phyloP scores from a whole-genome alignment of 2,888 invertebrate genomes.

The Eristalinus sepulchralis region DNA sequence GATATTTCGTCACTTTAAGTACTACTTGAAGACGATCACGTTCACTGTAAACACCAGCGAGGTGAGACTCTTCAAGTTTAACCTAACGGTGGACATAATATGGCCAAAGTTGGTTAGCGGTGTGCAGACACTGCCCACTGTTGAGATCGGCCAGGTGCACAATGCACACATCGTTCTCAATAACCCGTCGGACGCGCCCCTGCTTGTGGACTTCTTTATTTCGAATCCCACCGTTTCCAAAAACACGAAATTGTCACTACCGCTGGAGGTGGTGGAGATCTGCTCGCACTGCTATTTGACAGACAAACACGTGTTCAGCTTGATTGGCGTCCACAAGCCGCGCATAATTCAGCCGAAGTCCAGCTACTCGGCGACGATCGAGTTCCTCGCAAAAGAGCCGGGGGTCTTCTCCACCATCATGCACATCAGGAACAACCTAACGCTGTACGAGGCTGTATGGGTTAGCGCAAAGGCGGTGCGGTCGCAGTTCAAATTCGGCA shows the following conservation, averaged over 20 bases:
- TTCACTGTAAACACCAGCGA: conserved; percentile 79
- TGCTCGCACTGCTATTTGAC: conserved; percentile 78
- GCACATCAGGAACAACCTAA: conserved; percentile 92
- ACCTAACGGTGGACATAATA: conserved; percentile 78
- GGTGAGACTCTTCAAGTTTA: conserved; percentile 77
- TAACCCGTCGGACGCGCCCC: conserved; percentile 78
- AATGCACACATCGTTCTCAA: conserved; percentile 76
- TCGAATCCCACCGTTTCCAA: conserved; percentile 77
- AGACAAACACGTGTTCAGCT: conserved; percentile 77
- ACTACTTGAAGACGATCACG: conserved; percentile 77
- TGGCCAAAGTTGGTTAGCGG: conserved; percentile 80
- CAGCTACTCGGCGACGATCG: conserved; percentile 76
- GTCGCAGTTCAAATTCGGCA: conserved; percentile 94
- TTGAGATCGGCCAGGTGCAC: conserved; percentile 78
- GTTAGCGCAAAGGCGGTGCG: conserved; percentile 92
- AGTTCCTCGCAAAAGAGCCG: conserved; percentile 76
- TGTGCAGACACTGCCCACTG: conserved; percentile 76
- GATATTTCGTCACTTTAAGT: conserved; percentile 78
- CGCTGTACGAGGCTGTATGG: conserved; percentile 92
- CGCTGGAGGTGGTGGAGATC: conserved; percentile 79
- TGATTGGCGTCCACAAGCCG: conserved; percentile 75
- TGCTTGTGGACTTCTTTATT: conserved; percentile 77
- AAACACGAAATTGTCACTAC: conserved; percentile 77
- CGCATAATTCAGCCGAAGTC: conserved; percentile 75
- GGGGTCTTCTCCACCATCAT: conserved; percentile 79